Conservation (phyloP, 1,140 invertebrate genomes). For the Drosophila neocordata region DNA sequence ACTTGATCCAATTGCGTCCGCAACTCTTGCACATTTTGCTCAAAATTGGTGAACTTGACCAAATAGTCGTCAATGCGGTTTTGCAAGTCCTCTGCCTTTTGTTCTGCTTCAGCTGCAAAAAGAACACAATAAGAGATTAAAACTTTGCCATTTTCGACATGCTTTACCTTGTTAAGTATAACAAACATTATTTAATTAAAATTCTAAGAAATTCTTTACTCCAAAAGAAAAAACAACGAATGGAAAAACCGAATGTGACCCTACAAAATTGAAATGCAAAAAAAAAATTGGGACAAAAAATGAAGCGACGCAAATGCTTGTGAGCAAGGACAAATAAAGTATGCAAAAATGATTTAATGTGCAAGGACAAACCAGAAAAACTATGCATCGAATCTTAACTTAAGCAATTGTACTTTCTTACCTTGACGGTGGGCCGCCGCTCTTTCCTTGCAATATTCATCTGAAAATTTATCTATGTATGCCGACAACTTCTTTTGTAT, state of each 20-base stretch:
- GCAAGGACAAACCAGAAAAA: too few relatives aligned
- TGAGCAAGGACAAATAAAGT: too few relatives aligned
- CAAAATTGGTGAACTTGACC: constrained; percentile 86
- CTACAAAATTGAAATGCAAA: too few relatives aligned
- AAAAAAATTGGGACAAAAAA: too few relatives aligned
- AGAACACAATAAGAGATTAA: background rate
- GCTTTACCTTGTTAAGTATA: too few relatives aligned
- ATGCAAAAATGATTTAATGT: too few relatives aligned
- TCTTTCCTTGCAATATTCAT: constrained; percentile 54
- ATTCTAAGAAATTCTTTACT: too few relatives aligned
- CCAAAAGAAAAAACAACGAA: too few relatives aligned
- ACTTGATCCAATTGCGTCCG: constrained; percentile 85
- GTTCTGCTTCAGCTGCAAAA: constrained; percentile 83
- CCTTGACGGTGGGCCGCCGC: constrained; percentile 47
- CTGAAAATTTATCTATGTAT: constrained; percentile 69
- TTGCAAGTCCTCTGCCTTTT: constrained; percentile 85
- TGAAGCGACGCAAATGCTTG: too few relatives aligned
- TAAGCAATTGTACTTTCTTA: constrained; percentile 21
- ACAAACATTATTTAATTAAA: too few relatives aligned
- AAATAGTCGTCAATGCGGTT: constrained; percentile 86
- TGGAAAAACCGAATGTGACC: too few relatives aligned
- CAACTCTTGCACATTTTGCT: constrained; percentile 86
- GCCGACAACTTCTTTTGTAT: constrained; percentile 85
- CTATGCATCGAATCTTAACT: background rate
- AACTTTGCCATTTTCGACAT: background rate